A percentile compares a stretch with the other conserved stretches of the same genome.
Conservation (phyloP, 2,888 invertebrate species). For the Keiferia lycopersicella region DNA sequence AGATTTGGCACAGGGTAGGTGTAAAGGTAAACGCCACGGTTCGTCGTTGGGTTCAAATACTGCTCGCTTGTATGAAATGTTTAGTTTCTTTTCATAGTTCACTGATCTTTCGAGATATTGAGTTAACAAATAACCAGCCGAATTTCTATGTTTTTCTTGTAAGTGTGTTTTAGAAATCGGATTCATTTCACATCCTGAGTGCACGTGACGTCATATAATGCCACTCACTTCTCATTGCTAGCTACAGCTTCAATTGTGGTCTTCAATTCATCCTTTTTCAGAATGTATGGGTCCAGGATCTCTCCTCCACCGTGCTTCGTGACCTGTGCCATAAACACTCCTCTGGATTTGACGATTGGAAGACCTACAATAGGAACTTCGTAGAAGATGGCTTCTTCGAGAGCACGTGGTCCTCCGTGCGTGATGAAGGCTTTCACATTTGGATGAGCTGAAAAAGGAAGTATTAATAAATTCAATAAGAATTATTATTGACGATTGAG, state of each 20-base stretch:
- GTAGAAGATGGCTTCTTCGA: slow-evolving; percentile 72
- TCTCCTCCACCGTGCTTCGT: slow-evolving; percentile 64
- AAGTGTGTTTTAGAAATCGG: too few relatives aligned
- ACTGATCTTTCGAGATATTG: too few relatives aligned
- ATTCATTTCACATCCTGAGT: neutral
- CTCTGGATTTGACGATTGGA: slow-evolving; percentile 61
- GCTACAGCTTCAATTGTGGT: slow-evolving; percentile 53
- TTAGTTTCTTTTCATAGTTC: too few relatives aligned
- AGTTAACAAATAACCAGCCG: too few relatives aligned
- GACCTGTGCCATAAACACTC: slow-evolving; percentile 62
- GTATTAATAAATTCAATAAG: neutral
- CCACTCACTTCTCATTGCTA: slow-evolving; percentile 55
- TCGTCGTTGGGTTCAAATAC: too few relatives aligned
- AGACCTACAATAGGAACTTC: slow-evolving; percentile 69
- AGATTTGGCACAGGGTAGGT: too few relatives aligned
- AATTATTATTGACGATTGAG: too few relatives aligned
- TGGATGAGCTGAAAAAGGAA: slow-evolving; percentile 56
- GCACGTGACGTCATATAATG: too few relatives aligned
- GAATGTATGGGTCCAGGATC: slow-evolving; percentile 60
- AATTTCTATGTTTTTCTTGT: too few relatives aligned
- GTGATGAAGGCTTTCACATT: slow-evolving; percentile 71
- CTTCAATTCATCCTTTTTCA: slow-evolving; percentile 61
- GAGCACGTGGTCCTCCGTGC: slow-evolving; percentile 68
- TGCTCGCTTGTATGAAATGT: too few relatives aligned
- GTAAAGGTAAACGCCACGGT: too few relatives aligned